Conservation (phyloP, 2,113 vertebrate genomes). For the Oncorhynchus kisutch region DNA sequence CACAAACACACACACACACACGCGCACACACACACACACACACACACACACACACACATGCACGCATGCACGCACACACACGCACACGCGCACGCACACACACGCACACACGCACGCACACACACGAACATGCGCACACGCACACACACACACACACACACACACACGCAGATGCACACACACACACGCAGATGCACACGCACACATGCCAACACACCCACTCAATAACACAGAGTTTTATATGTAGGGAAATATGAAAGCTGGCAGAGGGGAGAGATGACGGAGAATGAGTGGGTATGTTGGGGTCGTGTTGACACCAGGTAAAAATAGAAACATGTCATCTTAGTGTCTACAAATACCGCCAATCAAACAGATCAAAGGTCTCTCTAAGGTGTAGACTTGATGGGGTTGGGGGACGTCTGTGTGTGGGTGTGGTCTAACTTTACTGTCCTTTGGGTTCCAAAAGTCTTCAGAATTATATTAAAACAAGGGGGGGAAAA, state of each 20-base stretch:
- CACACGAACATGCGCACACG: not conserved
- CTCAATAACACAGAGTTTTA: not conserved
- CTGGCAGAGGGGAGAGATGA: not conserved
- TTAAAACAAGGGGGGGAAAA: too few species aligned
- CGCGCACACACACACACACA: too few species aligned
- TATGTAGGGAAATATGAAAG: not conserved
- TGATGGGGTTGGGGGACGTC: not conserved
- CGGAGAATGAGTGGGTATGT: not conserved
- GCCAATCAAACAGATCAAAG: too few species aligned
- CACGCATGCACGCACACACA: not conserved
- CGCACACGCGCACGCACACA: not conserved
- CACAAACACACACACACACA: not conserved
- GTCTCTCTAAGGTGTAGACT: too few species aligned
- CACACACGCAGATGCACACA: not conserved
- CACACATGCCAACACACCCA: not conserved
- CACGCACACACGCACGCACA: not conserved
- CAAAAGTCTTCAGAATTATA: too few species aligned
- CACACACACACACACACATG: too few species aligned
- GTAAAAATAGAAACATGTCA: too few species aligned
- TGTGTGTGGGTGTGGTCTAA: not conserved
- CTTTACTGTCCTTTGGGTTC: too few species aligned
- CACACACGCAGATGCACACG: not conserved
- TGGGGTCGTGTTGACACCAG: too few species aligned
- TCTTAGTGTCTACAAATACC: too few species aligned
- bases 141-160: not conserved